phyloP scores from a whole-genome alignment of 2,888 invertebrate genomes.

The Pogonocherus hispidulus region DNA sequence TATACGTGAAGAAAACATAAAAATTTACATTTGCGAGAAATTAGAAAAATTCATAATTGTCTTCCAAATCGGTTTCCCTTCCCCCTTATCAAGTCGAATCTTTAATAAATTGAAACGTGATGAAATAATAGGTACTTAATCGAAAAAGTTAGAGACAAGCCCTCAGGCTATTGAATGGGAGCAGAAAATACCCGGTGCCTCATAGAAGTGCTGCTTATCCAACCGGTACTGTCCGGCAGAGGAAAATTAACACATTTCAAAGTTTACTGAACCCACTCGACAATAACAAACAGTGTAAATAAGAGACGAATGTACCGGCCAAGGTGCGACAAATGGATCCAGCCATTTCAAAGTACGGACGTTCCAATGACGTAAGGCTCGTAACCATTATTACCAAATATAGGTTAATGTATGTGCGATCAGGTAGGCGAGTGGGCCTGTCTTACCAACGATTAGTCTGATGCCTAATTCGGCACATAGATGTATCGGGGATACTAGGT shows the following conservation, averaged over 20 bases:
- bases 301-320: slow-evolving; percentile 19
- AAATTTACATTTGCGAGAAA: too few relatives aligned
- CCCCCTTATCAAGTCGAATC: too few relatives aligned
- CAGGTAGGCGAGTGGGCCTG: slow-evolving; percentile 4
- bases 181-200: too few relatives aligned
- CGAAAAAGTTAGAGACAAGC: too few relatives aligned
- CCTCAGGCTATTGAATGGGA: too few relatives aligned
- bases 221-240: too few relatives aligned
- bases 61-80: too few relatives aligned
- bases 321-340: slow-evolving; percentile 18
- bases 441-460: not conserved
- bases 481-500: not conserved
- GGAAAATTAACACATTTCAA: slow-evolving; percentile 21
- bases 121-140: too few relatives aligned
- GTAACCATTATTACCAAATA: slow-evolving; percentile 24
- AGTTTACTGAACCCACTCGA: slow-evolving; percentile 27
- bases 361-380: slow-evolving; percentile 21
- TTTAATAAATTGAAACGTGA: too few relatives aligned
- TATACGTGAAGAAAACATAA: too few relatives aligned
- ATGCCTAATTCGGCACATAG: not conserved
- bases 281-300: slow-evolving; percentile 34
- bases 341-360: slow-evolving; percentile 1
- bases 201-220: too few relatives aligned
- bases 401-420: slow-evolving; percentile 26
- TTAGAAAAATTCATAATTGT: too few relatives aligned